Evolutionary conservation across 2,113 vertebrate species (phyloP).

Genomic region (Choloepus hoffmanni): DNA sequence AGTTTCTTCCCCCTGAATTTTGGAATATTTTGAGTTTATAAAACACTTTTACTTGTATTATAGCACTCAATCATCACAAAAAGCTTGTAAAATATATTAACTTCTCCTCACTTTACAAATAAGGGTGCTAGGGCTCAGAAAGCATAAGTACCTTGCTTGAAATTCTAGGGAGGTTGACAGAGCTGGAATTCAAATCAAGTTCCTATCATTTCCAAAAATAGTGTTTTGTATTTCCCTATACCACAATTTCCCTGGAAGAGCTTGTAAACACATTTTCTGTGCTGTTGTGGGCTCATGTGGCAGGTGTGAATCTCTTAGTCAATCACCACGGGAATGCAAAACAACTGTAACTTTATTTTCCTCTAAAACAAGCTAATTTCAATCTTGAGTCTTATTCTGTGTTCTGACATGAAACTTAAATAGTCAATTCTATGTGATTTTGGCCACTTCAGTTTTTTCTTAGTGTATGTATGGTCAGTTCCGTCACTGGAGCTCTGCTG

Average conservation of each 20-base stretch:
- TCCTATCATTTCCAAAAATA: background rate
- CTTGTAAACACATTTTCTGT: background rate
- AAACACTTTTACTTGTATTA: background rate
- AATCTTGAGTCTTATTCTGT: background rate
- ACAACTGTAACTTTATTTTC: background rate
- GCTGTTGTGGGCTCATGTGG: background rate
- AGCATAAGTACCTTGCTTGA: background rate
- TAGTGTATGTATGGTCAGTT: background rate
- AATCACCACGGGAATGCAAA: background rate
- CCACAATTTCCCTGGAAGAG: background rate
- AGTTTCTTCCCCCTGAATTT: background rate
- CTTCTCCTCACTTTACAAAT: constrained; percentile 17
- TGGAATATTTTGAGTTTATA: background rate
- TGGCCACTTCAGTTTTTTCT: background rate
- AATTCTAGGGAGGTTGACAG: background rate
- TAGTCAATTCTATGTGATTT: background rate
- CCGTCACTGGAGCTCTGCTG: background rate
- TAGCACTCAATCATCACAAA: background rate
- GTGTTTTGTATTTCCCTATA: background rate
- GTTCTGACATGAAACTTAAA: background rate
- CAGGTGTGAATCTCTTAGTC: background rate
- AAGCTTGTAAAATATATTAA: background rate
- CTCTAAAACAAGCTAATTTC: background rate
- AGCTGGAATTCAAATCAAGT: background rate
- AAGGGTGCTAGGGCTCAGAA: background rate